Percentiles rank a stretch among this genome's conserved stretches.
Conservation (phyloP, 37 sponge, comb jelly and placozoan species). For the Haliclona indistincta region DNA sequence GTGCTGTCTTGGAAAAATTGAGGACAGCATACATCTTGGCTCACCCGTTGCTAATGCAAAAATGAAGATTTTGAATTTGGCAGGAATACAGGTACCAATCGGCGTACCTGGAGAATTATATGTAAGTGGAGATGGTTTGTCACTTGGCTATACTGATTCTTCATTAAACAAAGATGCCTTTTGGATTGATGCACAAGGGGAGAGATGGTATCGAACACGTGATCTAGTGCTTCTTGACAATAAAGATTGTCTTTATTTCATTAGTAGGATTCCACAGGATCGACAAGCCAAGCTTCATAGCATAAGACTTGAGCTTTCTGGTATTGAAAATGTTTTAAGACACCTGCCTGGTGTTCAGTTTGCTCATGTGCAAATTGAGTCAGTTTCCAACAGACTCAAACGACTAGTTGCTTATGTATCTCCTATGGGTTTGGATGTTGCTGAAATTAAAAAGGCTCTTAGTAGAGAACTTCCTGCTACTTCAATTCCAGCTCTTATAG, state of each 20-base stretch:
- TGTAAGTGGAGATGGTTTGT: not conserved
- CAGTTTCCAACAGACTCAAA: not conserved
- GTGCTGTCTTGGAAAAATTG: not conserved
- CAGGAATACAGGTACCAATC: not conserved
- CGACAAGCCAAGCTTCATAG: constrained; percentile 1
- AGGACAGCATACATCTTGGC: not conserved
- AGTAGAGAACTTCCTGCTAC: not conserved
- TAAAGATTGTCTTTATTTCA: not conserved
- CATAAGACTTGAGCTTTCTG: not conserved
- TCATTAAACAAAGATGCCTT: not conserved
- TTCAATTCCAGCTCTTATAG: not conserved
- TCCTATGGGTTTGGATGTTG: not conserved
- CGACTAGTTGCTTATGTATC: constrained; percentile 2
- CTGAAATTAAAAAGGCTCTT: not conserved
- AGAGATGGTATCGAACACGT: not conserved
- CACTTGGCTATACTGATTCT: not conserved
- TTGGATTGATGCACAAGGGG: not conserved
- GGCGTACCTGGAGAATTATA: constrained; percentile 15
- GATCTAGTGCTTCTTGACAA: not conserved
- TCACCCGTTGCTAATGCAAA: not conserved
- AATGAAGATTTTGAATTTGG: not conserved
- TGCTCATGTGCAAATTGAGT: not conserved
- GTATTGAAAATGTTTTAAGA: not conserved
- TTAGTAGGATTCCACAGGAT: constrained; percentile 3
- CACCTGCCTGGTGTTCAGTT: not conserved